Evolutionary conservation across 2,113 vertebrate genomes (phyloP).

Genomic region (Planiliza haematocheilus): DNA sequence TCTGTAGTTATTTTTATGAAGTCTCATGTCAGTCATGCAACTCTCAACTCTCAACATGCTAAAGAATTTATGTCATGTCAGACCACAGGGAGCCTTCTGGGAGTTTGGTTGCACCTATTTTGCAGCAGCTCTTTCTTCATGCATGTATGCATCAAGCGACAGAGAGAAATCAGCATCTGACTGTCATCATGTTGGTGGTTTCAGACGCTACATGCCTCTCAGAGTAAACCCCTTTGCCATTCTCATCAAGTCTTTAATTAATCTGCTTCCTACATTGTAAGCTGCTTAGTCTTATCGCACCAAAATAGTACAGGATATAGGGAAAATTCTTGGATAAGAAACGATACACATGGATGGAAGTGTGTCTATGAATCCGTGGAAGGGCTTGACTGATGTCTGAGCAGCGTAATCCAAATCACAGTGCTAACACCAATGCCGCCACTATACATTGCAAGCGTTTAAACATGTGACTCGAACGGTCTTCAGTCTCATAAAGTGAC

Average conservation of each 20-base stretch:
- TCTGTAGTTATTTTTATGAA: slow-evolving; percentile 58
- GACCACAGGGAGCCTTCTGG: slow-evolving; percentile 30
- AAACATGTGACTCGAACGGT: slow-evolving; percentile 27
- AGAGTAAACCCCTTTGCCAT: slow-evolving; percentile 74
- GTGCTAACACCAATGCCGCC: slow-evolving; percentile 20
- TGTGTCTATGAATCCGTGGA: slow-evolving; percentile 46
- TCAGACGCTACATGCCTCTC: slow-evolving; percentile 64
- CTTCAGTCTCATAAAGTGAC: slow-evolving; percentile 39
- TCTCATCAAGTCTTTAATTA: slow-evolving; percentile 79
- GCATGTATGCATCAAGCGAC: slow-evolving; percentile 19
- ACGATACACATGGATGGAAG: slow-evolving; percentile 30
- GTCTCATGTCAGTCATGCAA: slow-evolving; percentile 56
- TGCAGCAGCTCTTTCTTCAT: slow-evolving; percentile 35
- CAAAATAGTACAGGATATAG: slow-evolving; percentile 63
- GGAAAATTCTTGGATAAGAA: slow-evolving; percentile 33
- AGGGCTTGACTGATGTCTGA: slow-evolving; percentile 55
- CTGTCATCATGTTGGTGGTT: slow-evolving; percentile 52
- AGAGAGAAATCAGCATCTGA: slow-evolving; percentile 58
- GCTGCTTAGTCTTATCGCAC: slow-evolving; percentile 73
- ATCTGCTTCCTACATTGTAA: slow-evolving; percentile 77
- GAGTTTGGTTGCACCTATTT: slow-evolving; percentile 29
- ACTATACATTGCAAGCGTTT: slow-evolving; percentile 21
- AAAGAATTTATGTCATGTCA: slow-evolving; percentile 42
- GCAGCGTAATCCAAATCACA: slow-evolving; percentile 54
- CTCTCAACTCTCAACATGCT: slow-evolving; percentile 26